phyloP scores from a whole-genome alignment of 2,797 vertebrate species.

The Hippocampus kuda region DNA sequence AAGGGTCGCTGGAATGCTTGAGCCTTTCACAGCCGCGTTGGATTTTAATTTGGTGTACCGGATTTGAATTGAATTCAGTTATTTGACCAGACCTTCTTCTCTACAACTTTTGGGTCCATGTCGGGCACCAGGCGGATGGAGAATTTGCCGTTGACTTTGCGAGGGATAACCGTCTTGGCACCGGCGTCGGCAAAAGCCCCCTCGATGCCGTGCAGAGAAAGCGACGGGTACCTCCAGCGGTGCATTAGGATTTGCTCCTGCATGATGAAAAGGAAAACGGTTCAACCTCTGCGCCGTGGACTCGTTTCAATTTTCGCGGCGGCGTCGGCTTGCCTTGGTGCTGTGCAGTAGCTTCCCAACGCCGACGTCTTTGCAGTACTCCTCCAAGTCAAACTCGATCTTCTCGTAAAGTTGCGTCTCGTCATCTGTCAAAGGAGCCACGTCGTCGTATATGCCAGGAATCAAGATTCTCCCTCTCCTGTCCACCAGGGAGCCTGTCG shows the following conservation, averaged over 20 bases:
- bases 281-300: neutral
- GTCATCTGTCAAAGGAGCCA: slow-evolving; percentile 74
- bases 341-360: slow-evolving; percentile 68
- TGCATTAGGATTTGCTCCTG: slow-evolving; percentile 90
- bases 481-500: slow-evolving; percentile 75
- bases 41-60: neutral
- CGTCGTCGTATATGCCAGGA: slow-evolving; percentile 73
- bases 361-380: slow-evolving; percentile 82
- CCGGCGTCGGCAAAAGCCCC: slow-evolving; percentile 86
- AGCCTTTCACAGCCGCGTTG: neutral
- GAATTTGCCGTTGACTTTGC: slow-evolving; percentile 93
- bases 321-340: slow-evolving; percentile 67
- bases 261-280: neutral
- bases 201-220: slow-evolving; percentile 94
- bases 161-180: slow-evolving; percentile 91
- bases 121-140: slow-evolving; percentile 91
- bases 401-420: slow-evolving; percentile 78
- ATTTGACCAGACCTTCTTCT: slow-evolving; percentile 67
- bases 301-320: neutral
- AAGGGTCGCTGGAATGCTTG: too few species aligned
- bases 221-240: slow-evolving; percentile 87
- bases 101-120: slow-evolving; percentile 85
- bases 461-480: slow-evolving; percentile 77
- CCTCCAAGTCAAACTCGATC: slow-evolving; percentile 86
- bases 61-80: neutral